Evolutionary conservation across 1,140 invertebrate species (phyloP), one percentile per base, ranked within the genome.

Genomic region (Campodea augens): DNA sequence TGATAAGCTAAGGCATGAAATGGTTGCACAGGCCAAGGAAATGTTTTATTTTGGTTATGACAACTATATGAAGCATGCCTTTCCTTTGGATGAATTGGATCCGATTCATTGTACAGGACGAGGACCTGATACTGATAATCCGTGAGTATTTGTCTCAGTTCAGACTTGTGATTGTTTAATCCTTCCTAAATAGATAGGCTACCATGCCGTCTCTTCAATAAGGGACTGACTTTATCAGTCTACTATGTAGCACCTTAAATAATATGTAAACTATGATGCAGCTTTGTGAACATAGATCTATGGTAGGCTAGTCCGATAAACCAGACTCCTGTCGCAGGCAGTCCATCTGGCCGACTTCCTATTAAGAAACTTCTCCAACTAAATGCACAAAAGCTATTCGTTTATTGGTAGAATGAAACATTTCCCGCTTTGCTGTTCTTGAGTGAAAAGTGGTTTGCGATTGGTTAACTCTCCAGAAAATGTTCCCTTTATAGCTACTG

Each of bases 41-140:
- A 74, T 74, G 69, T 74, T 74, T 56, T 57, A 61, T 51, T 73
- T 75, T 68, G 75, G 73, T 0, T 81, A 79, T 59, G 65, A 79
- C 52, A 69, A 64, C 44, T 79, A 79, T 56, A 65, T 78, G 52
- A 60, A 68, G 38, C 58, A 75, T 66, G 77, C 77, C 4, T 78
- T 70, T 60, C 76, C 76, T 0, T 63, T 68, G 49, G 77, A 79
- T 63, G 77, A 79, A 59, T 57, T 79, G 7, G 66, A 71, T 55
- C 77, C 77, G 19, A 57, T 79, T 19, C 66, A 70, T 23, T 79
- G 76, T 60, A 59, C 63, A 55, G 69, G 69, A 27, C 48, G 61
- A 45, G 64, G 63, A 18, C 62, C 71, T 41, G 75, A 78, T 61
- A 62, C 71, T 58, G 65, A 68, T 3, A 67, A 75, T 62, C 71